phyloP scores from a whole-genome alignment of 35 echinoderm and acorn worm genomes.

The Nesometra sesokonis region DNA sequence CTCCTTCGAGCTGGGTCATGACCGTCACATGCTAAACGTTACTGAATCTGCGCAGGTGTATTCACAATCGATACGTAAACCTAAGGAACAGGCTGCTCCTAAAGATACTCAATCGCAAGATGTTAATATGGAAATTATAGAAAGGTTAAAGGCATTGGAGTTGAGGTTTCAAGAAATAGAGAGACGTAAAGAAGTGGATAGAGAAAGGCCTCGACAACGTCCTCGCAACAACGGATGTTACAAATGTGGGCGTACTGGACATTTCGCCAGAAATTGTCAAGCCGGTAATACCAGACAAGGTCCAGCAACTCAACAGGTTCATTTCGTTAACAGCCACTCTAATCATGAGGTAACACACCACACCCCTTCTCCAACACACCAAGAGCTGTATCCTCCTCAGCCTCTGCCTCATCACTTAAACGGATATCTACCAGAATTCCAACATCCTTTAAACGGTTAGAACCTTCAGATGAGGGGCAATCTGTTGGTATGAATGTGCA shows the following conservation, averaged over 20 bases:
- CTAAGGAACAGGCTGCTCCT: too few species aligned
- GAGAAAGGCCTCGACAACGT: neutral
- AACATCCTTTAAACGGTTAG: neutral
- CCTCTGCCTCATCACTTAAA: neutral
- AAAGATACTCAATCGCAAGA: neutral
- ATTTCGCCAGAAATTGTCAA: constrained; percentile 2
- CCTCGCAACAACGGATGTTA: neutral
- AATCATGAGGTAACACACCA: neutral
- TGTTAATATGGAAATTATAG: neutral
- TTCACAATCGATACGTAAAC: too few species aligned
- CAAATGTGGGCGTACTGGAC: neutral
- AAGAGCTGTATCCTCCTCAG: neutral
- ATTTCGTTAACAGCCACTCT: neutral
- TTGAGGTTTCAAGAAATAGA: neutral
- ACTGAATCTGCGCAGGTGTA: too few species aligned
- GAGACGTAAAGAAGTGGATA: neutral
- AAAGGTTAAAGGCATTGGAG: neutral
- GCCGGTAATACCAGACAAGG: neutral
- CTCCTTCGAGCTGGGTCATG: neutral
- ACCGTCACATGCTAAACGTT: neutral
- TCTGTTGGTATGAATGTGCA: neutral
- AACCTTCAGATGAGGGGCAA: constrained; percentile 7
- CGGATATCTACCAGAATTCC: neutral
- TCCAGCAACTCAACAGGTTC: neutral
- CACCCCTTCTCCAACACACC: neutral